phyloP scores from a whole-genome alignment of 2,113 vertebrate genomes.

The Rhinoptilus africanus region DNA sequence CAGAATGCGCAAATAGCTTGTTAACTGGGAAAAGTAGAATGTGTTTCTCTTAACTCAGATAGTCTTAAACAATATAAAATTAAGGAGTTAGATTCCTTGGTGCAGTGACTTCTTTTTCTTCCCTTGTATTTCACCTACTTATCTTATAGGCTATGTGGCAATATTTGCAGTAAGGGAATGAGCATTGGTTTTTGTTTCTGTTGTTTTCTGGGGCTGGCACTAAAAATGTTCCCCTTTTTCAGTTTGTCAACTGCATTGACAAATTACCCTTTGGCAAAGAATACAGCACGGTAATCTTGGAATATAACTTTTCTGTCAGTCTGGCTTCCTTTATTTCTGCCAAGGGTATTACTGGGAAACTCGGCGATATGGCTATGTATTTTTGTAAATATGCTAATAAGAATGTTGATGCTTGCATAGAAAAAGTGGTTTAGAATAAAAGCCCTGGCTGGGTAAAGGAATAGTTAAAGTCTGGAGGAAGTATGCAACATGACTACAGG shows the following conservation, averaged over 20 bases:
- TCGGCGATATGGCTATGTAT: background rate
- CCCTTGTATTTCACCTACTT: background rate
- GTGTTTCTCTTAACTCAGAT: background rate
- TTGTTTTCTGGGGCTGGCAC: slow-evolving; percentile 17
- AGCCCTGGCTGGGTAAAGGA: background rate
- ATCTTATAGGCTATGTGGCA: background rate
- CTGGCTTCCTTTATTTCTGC: slow-evolving; percentile 51
- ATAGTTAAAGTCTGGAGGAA: slow-evolving; percentile 11
- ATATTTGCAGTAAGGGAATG: background rate
- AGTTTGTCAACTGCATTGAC: slow-evolving; percentile 39
- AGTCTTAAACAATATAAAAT: slow-evolving; percentile 3
- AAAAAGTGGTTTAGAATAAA: background rate
- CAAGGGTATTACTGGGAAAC: slow-evolving; percentile 19
- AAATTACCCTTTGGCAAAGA: slow-evolving; percentile 42
- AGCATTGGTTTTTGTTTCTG: slow-evolving; percentile 6
- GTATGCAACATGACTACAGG: background rate
- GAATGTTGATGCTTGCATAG: background rate
- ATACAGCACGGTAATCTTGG: slow-evolving; percentile 10
- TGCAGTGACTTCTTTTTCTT: background rate
- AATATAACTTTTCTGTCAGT: slow-evolving; percentile 41
- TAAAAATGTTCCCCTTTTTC: slow-evolving; percentile 41
- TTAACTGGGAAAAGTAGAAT: slow-evolving; percentile 1
- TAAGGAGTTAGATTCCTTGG: background rate
- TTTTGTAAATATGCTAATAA: slow-evolving; percentile 10
- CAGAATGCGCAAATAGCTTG: slow-evolving; percentile 38